phyloP scores from a whole-genome alignment of 2,113 vertebrate species.

The Phylloscopus trochiloides region DNA sequence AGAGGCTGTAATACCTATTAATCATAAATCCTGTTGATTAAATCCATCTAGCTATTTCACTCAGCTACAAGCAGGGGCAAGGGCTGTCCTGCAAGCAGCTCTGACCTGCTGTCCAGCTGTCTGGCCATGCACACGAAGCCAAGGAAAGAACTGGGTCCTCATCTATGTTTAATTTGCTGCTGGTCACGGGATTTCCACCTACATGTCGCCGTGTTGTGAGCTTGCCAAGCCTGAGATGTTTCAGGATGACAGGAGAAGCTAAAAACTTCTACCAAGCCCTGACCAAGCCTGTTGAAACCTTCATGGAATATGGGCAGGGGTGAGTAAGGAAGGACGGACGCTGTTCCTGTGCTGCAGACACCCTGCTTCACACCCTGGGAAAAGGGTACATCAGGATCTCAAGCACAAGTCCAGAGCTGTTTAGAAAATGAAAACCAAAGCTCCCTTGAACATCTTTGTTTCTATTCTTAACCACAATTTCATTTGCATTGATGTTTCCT shows the following conservation, averaged over 20 bases:
- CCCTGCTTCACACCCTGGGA: not conserved
- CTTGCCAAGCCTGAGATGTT: not conserved
- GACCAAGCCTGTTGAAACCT: not conserved
- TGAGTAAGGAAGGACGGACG: not conserved
- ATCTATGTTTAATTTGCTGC: not conserved
- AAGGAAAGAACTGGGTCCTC: not conserved
- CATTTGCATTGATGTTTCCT: constrained; percentile 50
- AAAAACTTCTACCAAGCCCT: not conserved
- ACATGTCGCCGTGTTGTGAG: fast-evolving
- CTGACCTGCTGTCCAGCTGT: not conserved
- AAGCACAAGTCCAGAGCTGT: not conserved
- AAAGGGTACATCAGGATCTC: not conserved
- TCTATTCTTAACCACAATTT: constrained; percentile 42
- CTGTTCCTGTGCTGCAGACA: not conserved
- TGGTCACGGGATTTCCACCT: not conserved
- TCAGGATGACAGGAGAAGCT: not conserved
- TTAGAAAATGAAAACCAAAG: constrained; percentile 23
- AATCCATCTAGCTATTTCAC: not conserved
- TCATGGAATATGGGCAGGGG: not conserved
- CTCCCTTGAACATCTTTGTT: not conserved
- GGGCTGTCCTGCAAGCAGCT: not conserved
- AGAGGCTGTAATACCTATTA: not conserved
- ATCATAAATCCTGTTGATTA: not conserved
- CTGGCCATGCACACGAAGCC: not conserved
- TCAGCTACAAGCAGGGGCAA: not conserved